phyloP scores from a whole-genome alignment of 2,888 invertebrate genomes.

The Nephrotoma flavescens region DNA sequence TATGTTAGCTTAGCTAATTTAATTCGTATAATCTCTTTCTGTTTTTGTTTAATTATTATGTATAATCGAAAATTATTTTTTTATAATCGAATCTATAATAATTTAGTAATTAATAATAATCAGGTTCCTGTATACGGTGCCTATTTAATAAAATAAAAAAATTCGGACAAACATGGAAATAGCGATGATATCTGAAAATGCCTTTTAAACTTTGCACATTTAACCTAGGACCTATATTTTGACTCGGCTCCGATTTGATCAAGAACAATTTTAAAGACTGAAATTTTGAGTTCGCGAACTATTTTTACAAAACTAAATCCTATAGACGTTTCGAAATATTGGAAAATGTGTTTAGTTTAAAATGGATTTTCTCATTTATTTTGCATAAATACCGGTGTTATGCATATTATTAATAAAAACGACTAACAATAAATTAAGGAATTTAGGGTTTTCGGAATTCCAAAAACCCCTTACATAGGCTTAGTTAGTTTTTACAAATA shows the following conservation, averaged over 20 bases:
- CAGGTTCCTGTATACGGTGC: neutral
- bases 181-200: neutral
- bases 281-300: neutral
- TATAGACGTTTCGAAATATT: neutral
- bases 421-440: neutral
- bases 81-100: neutral
- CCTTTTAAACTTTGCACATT: neutral
- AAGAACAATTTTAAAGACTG: neutral
- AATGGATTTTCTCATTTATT: neutral
- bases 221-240: neutral
- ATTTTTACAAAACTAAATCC: neutral
- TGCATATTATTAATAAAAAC: neutral
- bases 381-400: neutral
- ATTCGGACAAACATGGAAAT: neutral
- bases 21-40: neutral
- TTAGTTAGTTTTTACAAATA: neutral
- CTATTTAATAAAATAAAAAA: neutral
- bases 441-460: neutral
- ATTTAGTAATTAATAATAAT: neutral
- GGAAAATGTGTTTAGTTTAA: neutral
- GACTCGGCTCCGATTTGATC: neutral
- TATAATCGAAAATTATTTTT: neutral
- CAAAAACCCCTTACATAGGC: neutral
- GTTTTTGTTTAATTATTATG: neutral
- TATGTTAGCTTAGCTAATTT: neutral